Evolutionary conservation across 1,140 invertebrate genomes (phyloP), one percentile per base, ranked within the genome.

Genomic region (Aricia agestis): DNA sequence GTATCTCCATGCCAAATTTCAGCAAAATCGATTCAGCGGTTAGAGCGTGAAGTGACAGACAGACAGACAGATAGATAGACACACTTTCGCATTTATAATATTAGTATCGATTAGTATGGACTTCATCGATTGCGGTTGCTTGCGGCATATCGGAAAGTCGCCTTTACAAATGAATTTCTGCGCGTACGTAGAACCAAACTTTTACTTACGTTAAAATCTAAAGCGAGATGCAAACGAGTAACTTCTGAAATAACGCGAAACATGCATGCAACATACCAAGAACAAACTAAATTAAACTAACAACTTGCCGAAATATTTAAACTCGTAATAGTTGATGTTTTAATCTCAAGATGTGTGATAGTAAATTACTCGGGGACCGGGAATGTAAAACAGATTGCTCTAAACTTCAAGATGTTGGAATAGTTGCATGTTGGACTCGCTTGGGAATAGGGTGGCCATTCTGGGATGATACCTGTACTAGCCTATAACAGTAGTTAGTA

Each of bases 341-440:
- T 52, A 52, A 52, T 52, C 45, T 15, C 4, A 52, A 52, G 45
- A 15, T 52, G 45, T 52, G 45, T 52, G 45, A 52, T 52, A 52
- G 11, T 52, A 15, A 52, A 52, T 52, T 52, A 52, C 45, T 52
- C 13, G 9, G 45, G 45, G 45, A 52, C 13, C 45, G 13, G 4
- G 45, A 52, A 52, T 52, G 45, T 52, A 52, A 52, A 52, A 52
- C 13, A 52, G 45, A 52, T 52, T 52, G 45, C 45, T 52, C 45
- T 15, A 11, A 52, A 52, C 45, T 52, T 15, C 11, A 52, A 52
- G 45, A 52, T 52, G 45, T 52, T 36, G 36, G 13, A 52, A 52
- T 52, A 11, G 42, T 45, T 45, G 42, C 11, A 45, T 52, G 10
- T 52, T 15, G 45, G 45, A 15, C 10, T 52, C 9, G 45, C 45